These are phyloP conservation scores for Ophioninae sp. DNA, from an alignment of 2,888 invertebrate genomes.

Conservation along the genomic window DNA sequence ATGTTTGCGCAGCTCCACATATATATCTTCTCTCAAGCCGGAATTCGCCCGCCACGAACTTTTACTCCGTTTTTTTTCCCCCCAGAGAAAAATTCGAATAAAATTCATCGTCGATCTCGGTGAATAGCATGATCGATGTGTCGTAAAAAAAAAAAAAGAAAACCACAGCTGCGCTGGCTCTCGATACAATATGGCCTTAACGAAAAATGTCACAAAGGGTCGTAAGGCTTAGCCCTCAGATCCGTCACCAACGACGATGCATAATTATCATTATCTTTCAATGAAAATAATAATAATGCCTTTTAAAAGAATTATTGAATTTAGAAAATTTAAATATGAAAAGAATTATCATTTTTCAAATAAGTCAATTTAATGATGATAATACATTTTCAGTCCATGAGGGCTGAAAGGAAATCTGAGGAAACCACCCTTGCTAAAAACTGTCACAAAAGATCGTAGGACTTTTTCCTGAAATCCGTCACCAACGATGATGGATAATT, in stretches of 20 bases:
- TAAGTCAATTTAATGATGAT: no score
- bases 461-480: slow-evolving; percentile 42
- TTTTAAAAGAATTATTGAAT: background rate
- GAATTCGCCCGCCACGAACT: background rate
- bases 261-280: slow-evolving; percentile 65
- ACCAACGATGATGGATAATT: slow-evolving; percentile 60
- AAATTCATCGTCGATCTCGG: no score
- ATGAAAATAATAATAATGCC: background rate
- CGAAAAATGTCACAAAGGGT: slow-evolving; percentile 26
- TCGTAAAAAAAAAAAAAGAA: slow-evolving; percentile 17
- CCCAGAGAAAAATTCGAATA: background rate
- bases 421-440: slow-evolving; percentile 21
- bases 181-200: slow-evolving; percentile 19
- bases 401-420: no score
- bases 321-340: no score
- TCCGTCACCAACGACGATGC: slow-evolving; percentile 54
- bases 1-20: background rate
- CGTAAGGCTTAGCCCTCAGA: slow-evolving; percentile 27
- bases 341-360: no score
- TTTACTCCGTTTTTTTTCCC: background rate
- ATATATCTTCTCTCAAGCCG: no score
- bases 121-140: no score
- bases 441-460: slow-evolving; percentile 13
- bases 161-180: no score
- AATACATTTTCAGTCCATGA: no score